A percentile compares a stretch with the other conserved stretches of the same genome.
Conservation (phyloP, 2,888 invertebrate species). For the Lasius fuliginosus region DNA sequence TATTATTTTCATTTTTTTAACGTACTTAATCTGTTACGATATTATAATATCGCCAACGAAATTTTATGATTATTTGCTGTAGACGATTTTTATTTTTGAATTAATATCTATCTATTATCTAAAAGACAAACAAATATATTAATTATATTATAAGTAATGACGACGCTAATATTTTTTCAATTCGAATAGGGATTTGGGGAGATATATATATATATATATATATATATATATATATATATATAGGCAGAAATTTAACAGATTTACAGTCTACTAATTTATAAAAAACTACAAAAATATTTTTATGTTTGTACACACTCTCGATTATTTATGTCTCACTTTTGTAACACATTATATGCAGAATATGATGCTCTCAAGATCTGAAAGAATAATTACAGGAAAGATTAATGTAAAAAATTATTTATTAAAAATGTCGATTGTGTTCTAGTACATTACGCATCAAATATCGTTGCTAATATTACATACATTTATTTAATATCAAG, state of each 20-base stretch:
- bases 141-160: not conserved
- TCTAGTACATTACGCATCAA: not conserved
- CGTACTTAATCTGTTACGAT: not conserved
- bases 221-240: not conserved
- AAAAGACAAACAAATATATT: not conserved
- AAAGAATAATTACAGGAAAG: not conserved
- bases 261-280: not conserved
- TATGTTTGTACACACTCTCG: no score
- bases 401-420: not conserved
- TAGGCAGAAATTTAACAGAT: no score
- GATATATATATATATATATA: not conserved
- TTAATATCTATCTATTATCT: not conserved
- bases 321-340: not conserved
- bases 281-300: not conserved
- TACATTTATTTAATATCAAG: not conserved
- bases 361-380: slow-evolving; percentile 21
- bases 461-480: not conserved
- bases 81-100: not conserved
- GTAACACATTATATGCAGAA: slow-evolving; percentile 18
- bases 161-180: not conserved
- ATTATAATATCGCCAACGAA: not conserved
- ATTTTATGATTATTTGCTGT: not conserved
- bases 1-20: not conserved
- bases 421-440: not conserved
- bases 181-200: not conserved